Evolutionary conservation across 1,140 invertebrate species (phyloP), one percentile per base, ranked within the genome.

Genomic region (Neodiprion fabricii): DNA sequence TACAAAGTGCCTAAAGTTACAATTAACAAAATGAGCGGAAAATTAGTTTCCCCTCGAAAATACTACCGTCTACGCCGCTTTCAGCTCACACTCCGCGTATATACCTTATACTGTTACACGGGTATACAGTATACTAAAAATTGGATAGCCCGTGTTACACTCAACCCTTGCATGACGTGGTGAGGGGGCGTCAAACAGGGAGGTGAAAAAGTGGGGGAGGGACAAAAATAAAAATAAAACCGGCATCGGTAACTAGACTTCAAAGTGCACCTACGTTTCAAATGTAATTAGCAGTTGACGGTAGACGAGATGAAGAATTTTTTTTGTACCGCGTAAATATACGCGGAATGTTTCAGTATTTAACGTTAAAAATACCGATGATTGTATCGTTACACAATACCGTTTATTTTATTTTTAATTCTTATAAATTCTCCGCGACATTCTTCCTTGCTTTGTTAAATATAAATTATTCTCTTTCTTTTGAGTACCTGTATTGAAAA

Each of bases 1-100:
- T 17, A 61, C 53, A 61, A 61, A 61, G 53, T 61, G 53, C 53
- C 53, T 61, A 61, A 61, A 61, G 53, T 61, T 61, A 61, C 5
- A 61, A 61, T 61, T 61, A 61, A 61, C 53, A 61, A 61, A 61
- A 61, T 61, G 53, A 61, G 53, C 53, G 53, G 53, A 61, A 61
- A 61, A 61, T 61, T 61, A 61, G 53, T 61, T 61, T 61, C 53
- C n/a, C 8, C 53, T 61, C 53, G 11, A 61, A 61, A 12, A 61
- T 61, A 8, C 53, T 14, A 17, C 8, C 53, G 53, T 17, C 53
- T 61, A 12, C 28, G 28, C 28, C 28, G 28, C 28, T 40, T 40
- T 40, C 28, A 40, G 28, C 28, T 5, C 28, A 40, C 5, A 4
- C 28, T 40, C 28, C 28, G 28, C 28, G 28, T 40, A 40, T 40